Evolutionary conservation across 2,797 vertebrate species (phyloP).

Genomic region (Pampus argenteus): DNA sequence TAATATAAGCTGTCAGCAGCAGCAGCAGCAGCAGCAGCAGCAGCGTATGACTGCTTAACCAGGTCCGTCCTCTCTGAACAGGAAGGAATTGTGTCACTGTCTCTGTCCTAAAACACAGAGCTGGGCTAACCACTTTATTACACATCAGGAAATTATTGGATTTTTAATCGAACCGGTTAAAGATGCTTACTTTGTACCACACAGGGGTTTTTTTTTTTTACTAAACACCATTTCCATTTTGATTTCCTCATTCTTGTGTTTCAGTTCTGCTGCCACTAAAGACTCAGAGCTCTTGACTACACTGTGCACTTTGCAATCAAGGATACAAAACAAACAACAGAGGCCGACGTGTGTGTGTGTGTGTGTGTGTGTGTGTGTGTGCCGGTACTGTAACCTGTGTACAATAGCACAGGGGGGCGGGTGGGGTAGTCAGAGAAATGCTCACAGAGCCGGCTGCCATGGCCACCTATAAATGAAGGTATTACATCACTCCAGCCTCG

Average conservation of each 20-base stretch:
- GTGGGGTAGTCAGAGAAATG: conserved; percentile 65
- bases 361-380: conserved; percentile 24
- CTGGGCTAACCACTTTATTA: conserved; percentile 48
- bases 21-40: neutral
- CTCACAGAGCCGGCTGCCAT: conserved; percentile 47
- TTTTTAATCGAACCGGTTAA: conserved; percentile 54
- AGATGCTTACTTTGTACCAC: conserved; percentile 5
- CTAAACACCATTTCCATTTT: neutral
- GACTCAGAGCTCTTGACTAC: conserved; percentile 41
- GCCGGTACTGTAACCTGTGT: conserved; percentile 45
- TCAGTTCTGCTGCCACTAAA: conserved; percentile 39
- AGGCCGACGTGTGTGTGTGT: conserved; percentile 28
- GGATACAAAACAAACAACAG: conserved; percentile 80
- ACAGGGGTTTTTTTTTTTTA: neutral
- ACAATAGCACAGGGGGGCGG: conserved; percentile 35
- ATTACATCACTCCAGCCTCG: conserved; percentile 72
- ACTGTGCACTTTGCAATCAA: conserved; percentile 66
- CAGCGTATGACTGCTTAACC: conserved; percentile 53
- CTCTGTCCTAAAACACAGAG: conserved; percentile 47
- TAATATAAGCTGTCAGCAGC: conserved; percentile 36
- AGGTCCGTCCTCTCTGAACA: conserved; percentile 25
- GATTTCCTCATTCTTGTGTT: conserved; percentile 22
- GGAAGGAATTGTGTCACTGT: conserved; percentile 77
- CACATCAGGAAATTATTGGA: conserved; percentile 48
- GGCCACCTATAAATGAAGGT: conserved; percentile 61